Evolutionary conservation across 2,888 invertebrate species (phyloP).

Genomic region (Andricus quercusramuli): DNA sequence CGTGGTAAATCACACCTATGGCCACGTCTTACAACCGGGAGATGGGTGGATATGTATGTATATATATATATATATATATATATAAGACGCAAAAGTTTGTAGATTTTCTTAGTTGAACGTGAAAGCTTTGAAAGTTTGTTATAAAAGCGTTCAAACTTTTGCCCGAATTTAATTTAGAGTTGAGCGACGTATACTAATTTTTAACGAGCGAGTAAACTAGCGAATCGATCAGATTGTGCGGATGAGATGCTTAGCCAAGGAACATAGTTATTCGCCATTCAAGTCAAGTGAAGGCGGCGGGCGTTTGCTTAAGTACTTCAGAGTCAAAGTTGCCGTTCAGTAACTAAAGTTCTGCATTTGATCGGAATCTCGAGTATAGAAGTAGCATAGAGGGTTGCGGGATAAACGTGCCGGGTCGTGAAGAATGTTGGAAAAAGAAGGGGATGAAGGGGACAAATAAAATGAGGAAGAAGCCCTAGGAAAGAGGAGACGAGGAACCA

Average conservation of each 20-base stretch:
- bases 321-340: constrained; percentile 18
- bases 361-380: constrained; percentile 15
- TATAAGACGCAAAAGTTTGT: not conserved
- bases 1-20: too few relatives aligned
- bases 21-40: too few relatives aligned
- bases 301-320: constrained; percentile 37
- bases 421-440: constrained; percentile 42
- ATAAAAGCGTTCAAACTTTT: not conserved
- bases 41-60: too few relatives aligned
- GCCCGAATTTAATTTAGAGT: constrained; percentile 18
- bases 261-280: constrained; percentile 33
- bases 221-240: constrained; percentile 1
- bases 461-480: constrained; percentile 31
- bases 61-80: too few relatives aligned
- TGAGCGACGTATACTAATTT: constrained; percentile 8
- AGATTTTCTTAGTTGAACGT: not conserved
- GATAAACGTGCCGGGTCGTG: constrained; percentile 48
- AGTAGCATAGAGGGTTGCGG: constrained; percentile 42
- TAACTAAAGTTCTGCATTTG: constrained; percentile 37
- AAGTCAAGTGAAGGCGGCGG: constrained; percentile 22
- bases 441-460: constrained; percentile 36
- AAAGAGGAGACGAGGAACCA: constrained; percentile 42
- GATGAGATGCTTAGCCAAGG: constrained; percentile 13
- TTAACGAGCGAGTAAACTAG: constrained; percentile 32
- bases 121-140: not conserved